Percentiles rank a stretch among this genome's conserved stretches.
These are phyloP conservation scores for Melanerpes aurifrons DNA, from an alignment of 2,113 vertebrate species.

Conservation along the genomic window DNA sequence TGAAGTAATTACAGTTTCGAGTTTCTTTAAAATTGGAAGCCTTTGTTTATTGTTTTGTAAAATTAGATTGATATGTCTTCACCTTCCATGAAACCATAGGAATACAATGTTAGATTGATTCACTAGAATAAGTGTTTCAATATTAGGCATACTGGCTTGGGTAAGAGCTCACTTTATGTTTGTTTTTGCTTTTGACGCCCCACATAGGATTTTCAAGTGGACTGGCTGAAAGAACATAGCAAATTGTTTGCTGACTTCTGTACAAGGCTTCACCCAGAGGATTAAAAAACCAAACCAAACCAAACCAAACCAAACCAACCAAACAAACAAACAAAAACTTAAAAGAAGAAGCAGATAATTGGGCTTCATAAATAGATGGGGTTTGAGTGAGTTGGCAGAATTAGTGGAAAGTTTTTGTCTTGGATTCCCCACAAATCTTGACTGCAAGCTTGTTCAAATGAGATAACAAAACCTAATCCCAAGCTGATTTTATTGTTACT, in stretches of 20 bases:
- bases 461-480: neutral
- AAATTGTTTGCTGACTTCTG: neutral
- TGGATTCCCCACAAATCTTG: neutral
- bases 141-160: neutral
- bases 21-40: slow-evolving; percentile 5
- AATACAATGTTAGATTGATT: neutral
- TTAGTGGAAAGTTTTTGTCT: neutral
- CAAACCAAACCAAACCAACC: no score
- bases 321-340: neutral
- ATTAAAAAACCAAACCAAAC: no score
- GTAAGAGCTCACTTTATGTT: neutral
- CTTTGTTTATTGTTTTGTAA: neutral
- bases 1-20: slow-evolving; percentile 25
- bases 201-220: neutral
- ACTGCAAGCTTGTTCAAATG: neutral
- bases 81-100: neutral
- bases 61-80: neutral
- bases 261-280: neutral
- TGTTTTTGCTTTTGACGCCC: neutral
- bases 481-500: neutral
- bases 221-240: neutral
- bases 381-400: neutral
- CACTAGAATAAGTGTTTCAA: neutral
- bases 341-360: neutral
- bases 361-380: neutral